Base-by-base conservation (phyloP, 2,113 vertebrate species). In the Hepsetus odoe region DNA sequence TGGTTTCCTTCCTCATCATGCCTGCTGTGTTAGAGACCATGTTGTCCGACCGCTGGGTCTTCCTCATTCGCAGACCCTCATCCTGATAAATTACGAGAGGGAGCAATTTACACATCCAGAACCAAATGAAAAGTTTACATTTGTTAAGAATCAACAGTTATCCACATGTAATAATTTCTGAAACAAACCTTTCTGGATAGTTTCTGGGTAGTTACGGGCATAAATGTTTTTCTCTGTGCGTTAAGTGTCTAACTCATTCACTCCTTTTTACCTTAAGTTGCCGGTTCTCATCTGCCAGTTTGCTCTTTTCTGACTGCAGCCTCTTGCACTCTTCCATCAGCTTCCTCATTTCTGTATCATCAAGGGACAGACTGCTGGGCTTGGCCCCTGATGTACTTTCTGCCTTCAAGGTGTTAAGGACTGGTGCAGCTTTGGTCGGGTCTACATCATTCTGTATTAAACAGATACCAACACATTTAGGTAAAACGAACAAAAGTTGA, bases 281-380 rank as follows among this genome's bases (percentile, higher is more conserved):
- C 78, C 93, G 90, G 88, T 96, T 96, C 82, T 96, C 95, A 42
- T 96, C 95, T 33, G 91, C 90, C 69, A 96, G 85, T 89, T 94
- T 96, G 86, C 93, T 90, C 65, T 95, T 79, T 71, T 96, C 95
- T 38, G 89, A 87, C 85, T 96, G 95, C 88, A 96, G 94, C 90
- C 94, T 94, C 93, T 94, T 95, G 89, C 94, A 95, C 56, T 96
- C 95, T 77, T 96, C 95, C 91, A 95, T 80, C 6, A 96, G 89
- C 77, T 95, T 96, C 85, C 91, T 92, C 81, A 92, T 94, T 86
- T 96, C 95, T 0, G 92, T 92, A 59, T 96, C 94, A 72, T 93
- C 96, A 82, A 94, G 89, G 13, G 94, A 93, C 84, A 91, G 80
- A 82, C 93, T 94, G 72, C 92, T 90, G 13, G 94, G 87, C 90